Percentiles rank a stretch among this genome's conserved stretches.
phyloP scores from a whole-genome alignment of 2,888 invertebrate species.

The Erebia epiphron region DNA sequence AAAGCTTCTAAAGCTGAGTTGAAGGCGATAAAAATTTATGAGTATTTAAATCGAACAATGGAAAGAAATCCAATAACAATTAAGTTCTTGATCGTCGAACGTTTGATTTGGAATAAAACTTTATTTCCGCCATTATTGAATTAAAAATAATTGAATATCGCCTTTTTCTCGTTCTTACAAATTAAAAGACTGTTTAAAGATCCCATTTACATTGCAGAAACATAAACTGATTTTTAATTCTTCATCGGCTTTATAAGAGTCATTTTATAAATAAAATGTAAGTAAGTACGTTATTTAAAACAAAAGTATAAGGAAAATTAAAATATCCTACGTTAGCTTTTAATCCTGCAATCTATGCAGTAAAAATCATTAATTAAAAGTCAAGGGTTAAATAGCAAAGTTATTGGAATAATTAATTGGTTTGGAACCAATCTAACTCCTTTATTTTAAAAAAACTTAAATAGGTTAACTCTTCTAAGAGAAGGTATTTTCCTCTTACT shows the following conservation, averaged over 20 bases:
- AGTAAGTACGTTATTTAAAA: too few relatives aligned
- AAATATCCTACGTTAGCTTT: too few relatives aligned
- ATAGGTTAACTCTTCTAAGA: too few relatives aligned
- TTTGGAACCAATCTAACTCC: too few relatives aligned
- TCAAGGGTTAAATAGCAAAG: too few relatives aligned
- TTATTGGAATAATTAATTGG: too few relatives aligned
- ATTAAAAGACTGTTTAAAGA: constrained; percentile 9
- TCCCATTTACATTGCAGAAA: not conserved
- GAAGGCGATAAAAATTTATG: constrained; percentile 47
- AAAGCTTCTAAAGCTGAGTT: constrained; percentile 27
- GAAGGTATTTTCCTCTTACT: constrained; percentile 6
- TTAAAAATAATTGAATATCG: constrained; percentile 36
- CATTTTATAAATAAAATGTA: too few relatives aligned
- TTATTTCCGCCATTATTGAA: constrained; percentile 35
- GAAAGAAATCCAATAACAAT: constrained; percentile 47
- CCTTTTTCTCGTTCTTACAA: constrained; percentile 9
- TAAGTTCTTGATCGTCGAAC: constrained; percentile 39
- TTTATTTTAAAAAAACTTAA: too few relatives aligned
- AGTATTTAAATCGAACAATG: constrained; percentile 46
- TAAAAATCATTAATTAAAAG: too few relatives aligned
- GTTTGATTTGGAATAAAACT: constrained; percentile 34
- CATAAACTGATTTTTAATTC: not conserved
- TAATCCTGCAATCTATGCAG: too few relatives aligned
- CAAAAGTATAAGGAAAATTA: too few relatives aligned
- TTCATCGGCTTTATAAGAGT: not conserved